A percentile compares a stretch with the other conserved stretches of the same genome.
These are phyloP conservation scores for Brachionus rotundiformis DNA, from an alignment of 1,140 invertebrate species.

Conservation along the genomic window DNA sequence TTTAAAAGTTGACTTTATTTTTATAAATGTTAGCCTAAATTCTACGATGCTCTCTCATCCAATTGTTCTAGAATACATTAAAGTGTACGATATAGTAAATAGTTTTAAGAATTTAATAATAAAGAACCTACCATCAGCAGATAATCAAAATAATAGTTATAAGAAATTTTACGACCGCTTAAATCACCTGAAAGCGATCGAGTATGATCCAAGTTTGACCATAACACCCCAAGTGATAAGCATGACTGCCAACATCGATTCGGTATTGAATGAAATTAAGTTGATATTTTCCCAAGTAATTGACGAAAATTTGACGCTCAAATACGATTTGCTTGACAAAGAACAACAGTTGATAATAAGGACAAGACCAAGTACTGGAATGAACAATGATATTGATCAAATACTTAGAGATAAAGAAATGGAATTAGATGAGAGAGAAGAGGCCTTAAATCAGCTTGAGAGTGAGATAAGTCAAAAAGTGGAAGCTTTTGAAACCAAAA, in stretches of 20 bases:
- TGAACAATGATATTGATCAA: neutral
- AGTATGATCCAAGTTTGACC: constrained; percentile 56
- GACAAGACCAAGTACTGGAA: constrained; percentile 19
- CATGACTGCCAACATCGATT: constrained; percentile 58
- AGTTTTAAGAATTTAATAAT: constrained; percentile 58
- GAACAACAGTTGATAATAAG: neutral
- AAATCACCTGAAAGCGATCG: constrained; percentile 56
- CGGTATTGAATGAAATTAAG: constrained; percentile 32
- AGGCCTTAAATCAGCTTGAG: neutral
- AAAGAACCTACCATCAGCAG: constrained; percentile 56
- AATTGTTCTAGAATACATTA: constrained; percentile 58
- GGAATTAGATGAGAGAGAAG: neutral
- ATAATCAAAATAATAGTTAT: constrained; percentile 56
- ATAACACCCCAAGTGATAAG: constrained; percentile 58
- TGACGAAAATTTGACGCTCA: neutral
- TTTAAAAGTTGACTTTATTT: neutral
- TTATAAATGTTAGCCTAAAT: neutral
- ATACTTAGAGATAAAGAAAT: neutral
- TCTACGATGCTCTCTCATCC: constrained; percentile 54
- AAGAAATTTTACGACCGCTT: constrained; percentile 56
- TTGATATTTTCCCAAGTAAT: constrained; percentile 13
- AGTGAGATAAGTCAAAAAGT: neutral
- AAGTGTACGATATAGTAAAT: constrained; percentile 57
- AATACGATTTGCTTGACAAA: constrained; percentile 45
- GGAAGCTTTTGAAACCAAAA: neutral